These are phyloP conservation scores for Venusia cambrica DNA, from an alignment of 2,888 invertebrate genomes.

Conservation along the genomic window DNA sequence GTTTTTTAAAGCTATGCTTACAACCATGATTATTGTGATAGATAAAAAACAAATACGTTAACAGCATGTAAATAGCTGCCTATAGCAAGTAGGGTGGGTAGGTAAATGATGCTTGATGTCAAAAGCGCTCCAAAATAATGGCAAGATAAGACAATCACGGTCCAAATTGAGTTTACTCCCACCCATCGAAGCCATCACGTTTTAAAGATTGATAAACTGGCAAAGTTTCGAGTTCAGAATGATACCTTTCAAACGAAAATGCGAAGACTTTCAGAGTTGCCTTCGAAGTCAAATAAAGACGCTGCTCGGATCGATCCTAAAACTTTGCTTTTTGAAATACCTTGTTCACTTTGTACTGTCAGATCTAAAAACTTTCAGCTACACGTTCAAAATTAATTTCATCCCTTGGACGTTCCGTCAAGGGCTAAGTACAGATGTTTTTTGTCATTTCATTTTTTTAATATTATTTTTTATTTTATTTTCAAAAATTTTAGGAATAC, in stretches of 20 bases:
- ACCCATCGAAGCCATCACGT: constrained; percentile 26
- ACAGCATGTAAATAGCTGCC: too few species aligned
- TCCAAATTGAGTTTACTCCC: constrained; percentile 11
- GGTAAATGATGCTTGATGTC: constrained; percentile 4
- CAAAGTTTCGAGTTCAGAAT: constrained; percentile 45
- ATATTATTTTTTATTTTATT: too few species aligned
- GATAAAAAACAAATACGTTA: too few species aligned
- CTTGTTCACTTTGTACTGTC: constrained; percentile 16
- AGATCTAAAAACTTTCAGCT: too few species aligned
- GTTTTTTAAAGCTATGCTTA: too few species aligned
- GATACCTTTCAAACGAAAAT: constrained; percentile 44
- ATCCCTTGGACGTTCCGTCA: too few species aligned
- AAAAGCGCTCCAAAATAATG: constrained; percentile 3
- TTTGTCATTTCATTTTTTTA: constrained; percentile 1
- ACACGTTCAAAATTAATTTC: too few species aligned
- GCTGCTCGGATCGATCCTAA: constrained; percentile 35
- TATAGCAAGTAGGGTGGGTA: too few species aligned
- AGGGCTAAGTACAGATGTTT: background rate
- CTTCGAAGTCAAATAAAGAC: constrained; percentile 47
- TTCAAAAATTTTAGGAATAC: too few species aligned
- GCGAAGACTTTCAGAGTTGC: constrained; percentile 34
- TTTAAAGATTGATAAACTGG: constrained; percentile 46
- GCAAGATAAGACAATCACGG: constrained; percentile 12
- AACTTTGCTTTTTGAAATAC: constrained; percentile 31
- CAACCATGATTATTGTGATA: too few species aligned